Evolutionary conservation across 1,140 invertebrate species (phyloP).

Genomic region (Catajapyx aquilonaris): DNA sequence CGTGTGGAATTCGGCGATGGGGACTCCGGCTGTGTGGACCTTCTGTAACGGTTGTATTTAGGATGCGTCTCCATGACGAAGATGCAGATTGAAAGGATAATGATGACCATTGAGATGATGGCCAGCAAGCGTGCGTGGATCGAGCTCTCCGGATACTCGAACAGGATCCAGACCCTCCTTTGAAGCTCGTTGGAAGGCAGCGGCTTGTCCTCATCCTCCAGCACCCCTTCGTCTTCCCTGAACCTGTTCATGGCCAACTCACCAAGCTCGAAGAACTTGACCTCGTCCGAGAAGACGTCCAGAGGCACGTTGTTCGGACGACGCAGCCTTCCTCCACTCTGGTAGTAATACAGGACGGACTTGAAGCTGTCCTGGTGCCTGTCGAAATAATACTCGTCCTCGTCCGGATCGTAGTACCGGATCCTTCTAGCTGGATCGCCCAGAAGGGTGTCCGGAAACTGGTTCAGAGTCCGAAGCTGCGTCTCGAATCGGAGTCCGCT

Average conservation of each 20-base stretch:
- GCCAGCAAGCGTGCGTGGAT: conserved; percentile 95
- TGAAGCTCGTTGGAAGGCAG: conserved; percentile 89
- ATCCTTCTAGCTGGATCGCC: conserved; percentile 85
- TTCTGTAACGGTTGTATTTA: conserved; percentile 97
- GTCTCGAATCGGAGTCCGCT: conserved; percentile 97
- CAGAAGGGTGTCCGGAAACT: conserved; percentile 94
- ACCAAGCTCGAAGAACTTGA: conserved; percentile 97
- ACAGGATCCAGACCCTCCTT: conserved; percentile 93
- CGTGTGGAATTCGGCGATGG: conserved; percentile 83
- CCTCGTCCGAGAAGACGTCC: conserved; percentile 94
- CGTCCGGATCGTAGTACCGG: conserved; percentile 90
- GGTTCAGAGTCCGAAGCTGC: conserved; percentile 88
- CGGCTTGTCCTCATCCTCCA: conserved; percentile 90
- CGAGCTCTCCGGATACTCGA: conserved; percentile 99
- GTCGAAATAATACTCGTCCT: conserved; percentile 99
- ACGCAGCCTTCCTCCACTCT: conserved; percentile 86
- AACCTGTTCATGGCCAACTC: conserved; percentile 95
- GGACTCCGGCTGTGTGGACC: conserved; percentile 86
- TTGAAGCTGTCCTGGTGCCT: conserved; percentile 93
- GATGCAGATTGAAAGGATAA: conserved; percentile 96
- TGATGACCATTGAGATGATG: conserved; percentile 98
- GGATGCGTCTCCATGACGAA: conserved; percentile 99
- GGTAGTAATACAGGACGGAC: conserved; percentile 99
- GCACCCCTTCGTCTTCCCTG: conserved; percentile 88
- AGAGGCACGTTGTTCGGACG: conserved; percentile 95